A percentile compares a stretch with the other conserved stretches of the same genome.
These are phyloP conservation scores for Thamnophis elegans DNA, from an alignment of 2,797 vertebrate genomes.

Conservation along the genomic window DNA sequence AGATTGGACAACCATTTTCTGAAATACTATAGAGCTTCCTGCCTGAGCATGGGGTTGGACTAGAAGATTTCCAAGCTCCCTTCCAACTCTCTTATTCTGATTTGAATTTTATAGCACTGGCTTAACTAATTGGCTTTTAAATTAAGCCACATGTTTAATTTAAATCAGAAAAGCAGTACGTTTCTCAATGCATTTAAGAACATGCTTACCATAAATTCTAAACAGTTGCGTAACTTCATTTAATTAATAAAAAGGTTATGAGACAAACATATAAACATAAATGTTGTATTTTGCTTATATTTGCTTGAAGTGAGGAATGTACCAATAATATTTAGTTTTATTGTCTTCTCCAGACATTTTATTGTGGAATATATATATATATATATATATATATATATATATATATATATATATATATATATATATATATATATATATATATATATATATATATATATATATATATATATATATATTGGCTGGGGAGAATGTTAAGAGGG, in stretches of 20 bases:
- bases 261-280: neutral
- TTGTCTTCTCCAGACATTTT: neutral
- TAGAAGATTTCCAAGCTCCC: neutral
- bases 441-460: too few species aligned
- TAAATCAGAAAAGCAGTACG: neutral
- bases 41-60: neutral
- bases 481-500: neutral
- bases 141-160: neutral
- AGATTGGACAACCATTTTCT: too few species aligned
- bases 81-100: neutral
- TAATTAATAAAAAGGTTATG: neutral
- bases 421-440: too few species aligned
- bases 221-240: neutral
- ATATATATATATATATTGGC: neutral
- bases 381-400: too few species aligned
- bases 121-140: neutral
- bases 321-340: neutral
- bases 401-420: too few species aligned
- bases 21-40: too few species aligned
- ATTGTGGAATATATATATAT: neutral
- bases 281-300: neutral
- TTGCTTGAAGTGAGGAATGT: neutral
- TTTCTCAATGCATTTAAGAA: neutral
- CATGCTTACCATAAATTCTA: neutral
- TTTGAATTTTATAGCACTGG: neutral